Conservation (phyloP, 2,888 invertebrate species). For the Aleiodes leptofemur region DNA sequence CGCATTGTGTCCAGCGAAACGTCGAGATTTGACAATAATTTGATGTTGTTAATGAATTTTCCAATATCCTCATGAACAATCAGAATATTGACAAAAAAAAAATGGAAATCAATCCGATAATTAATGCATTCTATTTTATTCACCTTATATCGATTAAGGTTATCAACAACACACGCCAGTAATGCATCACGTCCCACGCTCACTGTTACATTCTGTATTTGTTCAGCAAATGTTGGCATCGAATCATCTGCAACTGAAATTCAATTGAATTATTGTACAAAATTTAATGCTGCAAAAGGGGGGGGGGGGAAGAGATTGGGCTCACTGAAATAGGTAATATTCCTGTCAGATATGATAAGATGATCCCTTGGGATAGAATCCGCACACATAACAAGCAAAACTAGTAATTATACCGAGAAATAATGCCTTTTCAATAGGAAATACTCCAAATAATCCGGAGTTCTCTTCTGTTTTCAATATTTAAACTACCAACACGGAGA, state of each 20-base stretch:
- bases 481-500: not conserved
- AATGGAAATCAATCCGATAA: no score
- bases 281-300: not conserved
- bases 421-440: no score
- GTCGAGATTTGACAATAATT: no score
- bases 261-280: constrained; percentile 52
- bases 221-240: constrained; percentile 90
- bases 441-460: no score
- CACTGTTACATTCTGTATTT: constrained; percentile 93
- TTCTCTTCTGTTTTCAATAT: not conserved
- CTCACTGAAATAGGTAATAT: not conserved
- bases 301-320: not conserved
- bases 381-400: no score
- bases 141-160: constrained; percentile 91
- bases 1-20: no score
- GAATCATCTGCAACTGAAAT: constrained; percentile 77
- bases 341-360: no score
- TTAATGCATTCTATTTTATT: not conserved
- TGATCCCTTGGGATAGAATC: no score
- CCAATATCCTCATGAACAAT: no score
- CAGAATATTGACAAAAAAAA: no score
- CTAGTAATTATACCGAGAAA: no score
- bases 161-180: constrained; percentile 92
- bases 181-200: constrained; percentile 91
- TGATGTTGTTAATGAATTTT: no score